Base-by-base conservation (phyloP, 2,888 invertebrate genomes). In the Aradus depressus region DNA sequence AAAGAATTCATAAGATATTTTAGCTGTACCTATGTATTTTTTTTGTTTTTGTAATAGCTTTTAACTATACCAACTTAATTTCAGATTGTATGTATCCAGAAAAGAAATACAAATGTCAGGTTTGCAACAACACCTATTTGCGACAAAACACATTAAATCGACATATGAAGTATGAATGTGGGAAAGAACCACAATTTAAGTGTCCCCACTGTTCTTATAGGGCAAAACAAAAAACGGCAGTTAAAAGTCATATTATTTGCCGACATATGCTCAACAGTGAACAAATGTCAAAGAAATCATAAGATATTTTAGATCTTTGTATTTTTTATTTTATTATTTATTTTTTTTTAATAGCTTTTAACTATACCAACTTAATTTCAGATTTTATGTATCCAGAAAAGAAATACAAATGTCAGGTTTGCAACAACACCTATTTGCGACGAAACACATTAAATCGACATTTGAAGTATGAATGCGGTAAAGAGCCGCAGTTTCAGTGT, bases 401-500 rank as follows among this genome's bases (percentile, higher is more conserved):
- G 23, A 41, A 49, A 37, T 39, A 14, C 28, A 18, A 19, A 12
- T 56, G 56, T 23, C 23, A 42, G n/a, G 48, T 38, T 41, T 60
- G 61, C 44, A 37, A 38, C 23, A 57, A 51, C 47, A 52, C 45
- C 4, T 61, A 61, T 50, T 56, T 54, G 43, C 49, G 59, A 23
- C 49, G 44, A 49, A 31, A 50, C 35, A 50, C 51, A 26, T 50
- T 60, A 8, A 37, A 43, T 3, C 50, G 54, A 26, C 60, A 61
- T 49, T 34, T 49, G 44, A 53, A 54, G 43, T 59, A 60, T 51
- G 58, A 59, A 51, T 61, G 61, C 21, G 60, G 60, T 4, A 58
- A 58, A 48, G 56, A 55, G 34, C 75, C 74, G 19, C 67, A 70
- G 19, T 74, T 72, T 62, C 69, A 69, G 52, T 75, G 74, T 59